Conservation (phyloP, 2,888 invertebrate genomes). For the Apantesis nais region DNA sequence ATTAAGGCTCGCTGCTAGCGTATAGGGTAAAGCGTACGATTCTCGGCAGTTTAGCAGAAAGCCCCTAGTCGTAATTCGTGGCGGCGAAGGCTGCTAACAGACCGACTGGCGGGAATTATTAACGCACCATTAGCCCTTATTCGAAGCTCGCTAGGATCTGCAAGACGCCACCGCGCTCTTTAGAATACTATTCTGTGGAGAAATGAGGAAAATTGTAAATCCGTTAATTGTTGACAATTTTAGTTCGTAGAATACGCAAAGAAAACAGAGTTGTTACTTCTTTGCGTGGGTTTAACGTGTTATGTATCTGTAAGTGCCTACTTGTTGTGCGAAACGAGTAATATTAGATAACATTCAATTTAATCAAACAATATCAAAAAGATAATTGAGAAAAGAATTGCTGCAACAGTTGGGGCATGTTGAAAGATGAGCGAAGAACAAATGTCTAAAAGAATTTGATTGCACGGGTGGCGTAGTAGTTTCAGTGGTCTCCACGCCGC, state of each 20-base stretch:
- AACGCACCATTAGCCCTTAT: slow-evolving; percentile 78
- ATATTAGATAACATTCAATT: too few relatives aligned
- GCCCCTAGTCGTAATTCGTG: slow-evolving; percentile 72
- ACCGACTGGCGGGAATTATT: slow-evolving; percentile 76
- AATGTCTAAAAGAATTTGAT: too few relatives aligned
- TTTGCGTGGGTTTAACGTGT: too few relatives aligned
- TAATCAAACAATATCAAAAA: too few relatives aligned
- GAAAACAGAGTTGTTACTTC: too few relatives aligned
- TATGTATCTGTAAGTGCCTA: too few relatives aligned
- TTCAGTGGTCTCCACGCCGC: too few relatives aligned
- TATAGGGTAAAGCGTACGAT: slow-evolving; percentile 60
- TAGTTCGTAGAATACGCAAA: background rate
- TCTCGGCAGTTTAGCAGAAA: slow-evolving; percentile 72
- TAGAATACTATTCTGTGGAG: slow-evolving; percentile 39
- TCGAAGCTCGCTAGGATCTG: slow-evolving; percentile 65
- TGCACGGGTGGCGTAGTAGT: too few relatives aligned
- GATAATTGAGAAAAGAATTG: too few relatives aligned
- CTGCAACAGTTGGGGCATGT: too few relatives aligned
- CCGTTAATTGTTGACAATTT: slow-evolving; percentile 49
- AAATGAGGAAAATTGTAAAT: slow-evolving; percentile 46
- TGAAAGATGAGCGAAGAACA: too few relatives aligned
- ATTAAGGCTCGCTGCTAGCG: slow-evolving; percentile 58
- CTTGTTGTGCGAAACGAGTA: too few relatives aligned
- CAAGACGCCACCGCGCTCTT: slow-evolving; percentile 47
- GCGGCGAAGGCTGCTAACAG: slow-evolving; percentile 69